Evolutionary conservation across 2,113 vertebrate genomes (phyloP).

Genomic region (Glaucidium brasilianum): DNA sequence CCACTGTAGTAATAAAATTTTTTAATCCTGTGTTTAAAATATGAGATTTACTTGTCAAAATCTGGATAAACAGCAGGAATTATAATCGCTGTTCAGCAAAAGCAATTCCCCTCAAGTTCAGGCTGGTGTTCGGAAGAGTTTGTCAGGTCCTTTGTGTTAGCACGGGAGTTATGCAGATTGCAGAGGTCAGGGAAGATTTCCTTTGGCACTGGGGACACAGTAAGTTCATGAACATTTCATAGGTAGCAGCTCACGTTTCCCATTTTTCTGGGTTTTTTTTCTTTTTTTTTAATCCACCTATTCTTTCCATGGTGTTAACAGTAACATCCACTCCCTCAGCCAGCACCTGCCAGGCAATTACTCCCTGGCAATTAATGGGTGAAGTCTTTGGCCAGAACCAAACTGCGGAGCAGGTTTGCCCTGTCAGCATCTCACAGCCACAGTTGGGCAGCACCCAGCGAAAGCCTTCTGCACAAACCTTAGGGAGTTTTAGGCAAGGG

Average conservation of each 20-base stretch:
- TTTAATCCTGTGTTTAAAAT: slow-evolving; percentile 91
- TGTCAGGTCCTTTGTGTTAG: slow-evolving; percentile 27
- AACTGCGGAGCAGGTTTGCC: background rate
- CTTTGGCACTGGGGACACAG: background rate
- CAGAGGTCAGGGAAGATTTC: background rate
- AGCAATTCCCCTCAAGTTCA: slow-evolving; percentile 33
- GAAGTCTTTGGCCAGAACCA: background rate
- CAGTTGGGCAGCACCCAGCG: background rate
- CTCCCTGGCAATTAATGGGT: background rate
- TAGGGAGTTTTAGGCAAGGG: background rate
- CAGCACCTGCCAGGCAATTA: background rate
- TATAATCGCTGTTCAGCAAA: slow-evolving; percentile 61
- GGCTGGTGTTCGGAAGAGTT: background rate
- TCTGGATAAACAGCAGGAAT: slow-evolving; percentile 76
- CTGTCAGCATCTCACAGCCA: background rate
- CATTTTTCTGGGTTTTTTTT: background rate
- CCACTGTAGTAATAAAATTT: slow-evolving; percentile 85
- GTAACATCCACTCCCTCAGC: background rate
- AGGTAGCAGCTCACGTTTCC: background rate
- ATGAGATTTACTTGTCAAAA: slow-evolving; percentile 87
- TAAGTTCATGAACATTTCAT: background rate
- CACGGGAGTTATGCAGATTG: background rate
- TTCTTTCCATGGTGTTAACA: background rate
- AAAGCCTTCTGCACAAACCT: background rate
- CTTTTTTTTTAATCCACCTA: background rate